Evolutionary conservation across 2,888 invertebrate genomes (phyloP).

Genomic region (Operophtera brumata): DNA sequence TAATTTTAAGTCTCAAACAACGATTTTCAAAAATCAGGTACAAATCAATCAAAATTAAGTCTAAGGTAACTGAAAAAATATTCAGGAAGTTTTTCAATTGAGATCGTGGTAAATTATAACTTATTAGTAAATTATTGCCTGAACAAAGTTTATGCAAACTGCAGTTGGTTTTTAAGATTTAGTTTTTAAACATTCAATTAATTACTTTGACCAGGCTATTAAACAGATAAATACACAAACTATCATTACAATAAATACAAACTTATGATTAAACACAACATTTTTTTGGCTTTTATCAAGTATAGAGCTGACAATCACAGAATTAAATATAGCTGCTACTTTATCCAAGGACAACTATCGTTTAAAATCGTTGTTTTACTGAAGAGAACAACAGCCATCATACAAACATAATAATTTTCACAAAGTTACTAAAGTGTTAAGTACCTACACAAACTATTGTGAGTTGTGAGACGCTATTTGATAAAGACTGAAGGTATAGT

Average conservation of each 20-base stretch:
- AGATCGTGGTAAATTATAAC: constrained; percentile 65
- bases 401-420: constrained; percentile 6
- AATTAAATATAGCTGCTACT: constrained; percentile 53
- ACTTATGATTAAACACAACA: constrained; percentile 61
- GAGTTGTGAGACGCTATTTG: no score
- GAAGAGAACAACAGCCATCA: background rate
- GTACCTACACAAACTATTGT: background rate
- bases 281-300: constrained; percentile 67
- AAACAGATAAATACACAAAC: constrained; percentile 27
- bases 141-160: constrained; percentile 7
- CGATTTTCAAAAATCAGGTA: constrained; percentile 74
- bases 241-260: constrained; percentile 46
- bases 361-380: constrained; percentile 28
- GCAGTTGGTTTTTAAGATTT: background rate
- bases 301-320: constrained; percentile 74
- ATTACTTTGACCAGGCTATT: constrained; percentile 15
- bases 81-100: constrained; percentile 66
- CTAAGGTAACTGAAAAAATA: constrained; percentile 75
- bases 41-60: constrained; percentile 75
- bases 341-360: constrained; percentile 26
- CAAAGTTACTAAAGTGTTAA: background rate
- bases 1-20: constrained; percentile 73
- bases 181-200: background rate
- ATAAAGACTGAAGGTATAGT: background rate
- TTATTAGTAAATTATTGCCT: constrained; percentile 31